These are phyloP conservation scores for Bolinopsis microptera DNA, from an alignment of 37 sponge, comb jelly and placozoan species.

Conservation along the genomic window DNA sequence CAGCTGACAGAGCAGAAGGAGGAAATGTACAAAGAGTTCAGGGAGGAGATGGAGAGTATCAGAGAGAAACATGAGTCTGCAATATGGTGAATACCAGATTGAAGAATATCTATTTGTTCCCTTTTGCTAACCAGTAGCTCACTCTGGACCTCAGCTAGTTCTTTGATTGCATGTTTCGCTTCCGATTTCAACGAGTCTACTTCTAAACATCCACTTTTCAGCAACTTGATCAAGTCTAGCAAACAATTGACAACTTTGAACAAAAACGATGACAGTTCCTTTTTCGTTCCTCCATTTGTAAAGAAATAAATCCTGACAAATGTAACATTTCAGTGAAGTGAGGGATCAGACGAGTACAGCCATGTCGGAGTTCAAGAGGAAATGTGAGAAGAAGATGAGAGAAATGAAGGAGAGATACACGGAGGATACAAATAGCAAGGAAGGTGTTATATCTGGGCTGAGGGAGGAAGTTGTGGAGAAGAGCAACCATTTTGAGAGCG, in stretches of 20 bases:
- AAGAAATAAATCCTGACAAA: too few relatives aligned
- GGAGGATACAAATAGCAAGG: not conserved
- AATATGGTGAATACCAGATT: not conserved
- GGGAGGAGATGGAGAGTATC: not conserved
- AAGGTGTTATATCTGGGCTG: not conserved
- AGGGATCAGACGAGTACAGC: conserved; percentile 40
- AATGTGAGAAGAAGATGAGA: conserved; percentile 48
- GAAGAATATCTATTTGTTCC: too few relatives aligned
- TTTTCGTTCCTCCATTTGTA: not conserved
- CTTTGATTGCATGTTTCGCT: too few relatives aligned
- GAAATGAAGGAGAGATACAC: not conserved
- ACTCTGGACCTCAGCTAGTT: too few relatives aligned
- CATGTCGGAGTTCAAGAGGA: conserved; percentile 47
- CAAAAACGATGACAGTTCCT: too few relatives aligned
- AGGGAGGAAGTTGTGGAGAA: not conserved
- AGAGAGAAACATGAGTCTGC: not conserved
- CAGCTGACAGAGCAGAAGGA: conserved; percentile 49
- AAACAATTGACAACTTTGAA: too few relatives aligned
- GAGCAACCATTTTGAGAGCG: not conserved
- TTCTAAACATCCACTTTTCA: too few relatives aligned
- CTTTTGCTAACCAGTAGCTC: too few relatives aligned
- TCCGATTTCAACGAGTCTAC: too few relatives aligned
- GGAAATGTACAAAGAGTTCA: not conserved
- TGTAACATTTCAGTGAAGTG: not conserved
- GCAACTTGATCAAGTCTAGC: too few relatives aligned